Evolutionary conservation across 1,140 invertebrate species (phyloP), one percentile per base, ranked within the genome.

Genomic region (Formica selysi): DNA sequence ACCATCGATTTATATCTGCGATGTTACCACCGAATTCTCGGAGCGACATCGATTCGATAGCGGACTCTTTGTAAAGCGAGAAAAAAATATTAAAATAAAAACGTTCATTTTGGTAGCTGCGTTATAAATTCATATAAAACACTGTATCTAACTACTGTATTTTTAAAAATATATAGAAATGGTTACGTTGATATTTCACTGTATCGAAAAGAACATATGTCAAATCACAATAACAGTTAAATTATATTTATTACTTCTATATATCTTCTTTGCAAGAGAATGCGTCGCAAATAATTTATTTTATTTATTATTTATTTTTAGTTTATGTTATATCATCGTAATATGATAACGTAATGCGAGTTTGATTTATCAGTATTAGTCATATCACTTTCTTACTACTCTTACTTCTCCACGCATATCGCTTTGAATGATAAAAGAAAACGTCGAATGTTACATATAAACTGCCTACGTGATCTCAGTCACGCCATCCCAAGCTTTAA

Each of bases 391-490:
- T n/a, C 5, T 44, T 26, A 13, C 32, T 59, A 1, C 4, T 11
- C 10, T 10, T 26, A 32, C 62, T 64, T 38, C 26, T 29, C 26
- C 61, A 7, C 5, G 38, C 8, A 4, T 2, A 8, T 68, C 26
- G 32, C 62, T 36, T 79, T 51, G 41, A 19, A 13, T 10, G 13
- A 68, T 29, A 54, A 68, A 68, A 26, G 44, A 76, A 51, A 76
- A 48, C 19, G 13, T 61, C 71, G 48, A 62, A 51, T 19, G 26
- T 44, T 61, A 44, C 64, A 68, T 5, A 5, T 8, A 19, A 64
- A 48, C 16, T 44, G 65, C 38, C 67, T 90, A 84, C 79, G 78
- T 89, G 85, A 86, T 67, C 32, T 5, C 4, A 38, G 73, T 78
- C 85, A 84, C 79, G 74, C 8, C 2, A 36, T 44, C 16, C 3